Percentiles rank a stretch among this genome's conserved stretches.
phyloP scores from a whole-genome alignment of 2,888 invertebrate species.

The Molorchus minor region DNA sequence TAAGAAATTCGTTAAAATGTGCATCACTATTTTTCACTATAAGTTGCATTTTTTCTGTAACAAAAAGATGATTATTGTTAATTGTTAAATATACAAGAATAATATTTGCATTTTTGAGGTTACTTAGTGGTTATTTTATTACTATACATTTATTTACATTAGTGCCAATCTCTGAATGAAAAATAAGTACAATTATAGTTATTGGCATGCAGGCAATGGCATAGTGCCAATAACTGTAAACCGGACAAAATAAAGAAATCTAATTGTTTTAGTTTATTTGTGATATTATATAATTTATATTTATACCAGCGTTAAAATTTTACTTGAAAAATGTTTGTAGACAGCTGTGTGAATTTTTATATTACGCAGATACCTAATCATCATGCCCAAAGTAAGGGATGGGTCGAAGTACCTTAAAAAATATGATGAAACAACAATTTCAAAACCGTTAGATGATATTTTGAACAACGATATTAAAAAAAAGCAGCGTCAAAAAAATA shows the following conservation, averaged over 20 bases:
- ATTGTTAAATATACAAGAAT: not conserved
- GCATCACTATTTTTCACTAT: not conserved
- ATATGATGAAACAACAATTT: slow-evolving; percentile 11
- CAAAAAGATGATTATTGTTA: not conserved
- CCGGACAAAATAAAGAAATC: too few relatives aligned
- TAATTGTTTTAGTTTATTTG: too few relatives aligned
- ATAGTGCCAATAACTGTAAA: too few relatives aligned
- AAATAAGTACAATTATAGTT: not conserved
- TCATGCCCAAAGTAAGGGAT: not conserved
- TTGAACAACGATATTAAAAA: slow-evolving; percentile 20
- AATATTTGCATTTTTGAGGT: not conserved
- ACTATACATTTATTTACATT: not conserved
- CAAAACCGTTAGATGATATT: slow-evolving; percentile 22
- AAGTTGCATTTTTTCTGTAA: not conserved
- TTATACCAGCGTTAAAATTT: too few relatives aligned
- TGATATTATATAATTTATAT: too few relatives aligned
- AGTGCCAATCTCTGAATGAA: not conserved
- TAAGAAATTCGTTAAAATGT: not conserved
- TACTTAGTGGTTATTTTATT: not conserved
- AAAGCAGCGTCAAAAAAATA: slow-evolving; percentile 10
- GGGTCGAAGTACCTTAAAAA: not conserved
- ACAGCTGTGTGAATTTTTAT: too few relatives aligned
- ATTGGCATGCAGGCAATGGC: not conserved
- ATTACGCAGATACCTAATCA: too few relatives aligned
- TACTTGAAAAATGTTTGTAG: too few relatives aligned